A percentile compares a stretch with the other conserved stretches of the same genome.
phyloP scores from a whole-genome alignment of 2,797 vertebrate species.

The Synanceia verrucosa region DNA sequence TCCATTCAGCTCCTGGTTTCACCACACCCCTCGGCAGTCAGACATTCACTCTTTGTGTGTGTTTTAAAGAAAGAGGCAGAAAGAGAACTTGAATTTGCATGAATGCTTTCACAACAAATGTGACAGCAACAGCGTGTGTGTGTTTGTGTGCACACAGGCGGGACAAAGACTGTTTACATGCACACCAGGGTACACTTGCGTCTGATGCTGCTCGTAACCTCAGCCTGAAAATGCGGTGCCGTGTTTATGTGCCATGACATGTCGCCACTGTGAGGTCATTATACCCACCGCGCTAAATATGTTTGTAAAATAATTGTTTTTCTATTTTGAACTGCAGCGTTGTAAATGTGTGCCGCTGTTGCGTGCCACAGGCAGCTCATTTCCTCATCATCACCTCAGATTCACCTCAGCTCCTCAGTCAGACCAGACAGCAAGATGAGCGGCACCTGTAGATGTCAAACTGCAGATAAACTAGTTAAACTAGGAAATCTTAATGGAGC shows the following conservation, averaged over 20 bases:
- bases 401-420: conserved; percentile 35
- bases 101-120: conserved; percentile 47
- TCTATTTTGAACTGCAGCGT: conserved; percentile 10
- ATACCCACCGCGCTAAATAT: conserved; percentile 31
- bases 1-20: conserved; percentile 56
- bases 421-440: conserved; percentile 7
- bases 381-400: conserved; percentile 41
- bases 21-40: conserved; percentile 30
- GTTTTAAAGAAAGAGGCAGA: conserved; percentile 14
- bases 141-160: conserved; percentile 17
- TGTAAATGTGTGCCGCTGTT: conserved; percentile 10
- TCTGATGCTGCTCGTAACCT: conserved; percentile 38
- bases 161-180: conserved; percentile 58
- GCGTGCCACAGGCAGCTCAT: conserved; percentile 16
- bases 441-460: neutral
- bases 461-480: neutral
- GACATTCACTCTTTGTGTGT: conserved; percentile 11
- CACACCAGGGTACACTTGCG: conserved; percentile 12
- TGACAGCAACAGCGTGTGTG: conserved; percentile 6
- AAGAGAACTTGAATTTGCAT: conserved; percentile 19
- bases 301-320: conserved; percentile 42
- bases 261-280: conserved; percentile 34
- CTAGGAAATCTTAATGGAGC: neutral
- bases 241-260: conserved; percentile 39
- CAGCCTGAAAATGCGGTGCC: conserved; percentile 31